phyloP scores from a whole-genome alignment of 2,113 vertebrate genomes.

The Butorides virescens region DNA sequence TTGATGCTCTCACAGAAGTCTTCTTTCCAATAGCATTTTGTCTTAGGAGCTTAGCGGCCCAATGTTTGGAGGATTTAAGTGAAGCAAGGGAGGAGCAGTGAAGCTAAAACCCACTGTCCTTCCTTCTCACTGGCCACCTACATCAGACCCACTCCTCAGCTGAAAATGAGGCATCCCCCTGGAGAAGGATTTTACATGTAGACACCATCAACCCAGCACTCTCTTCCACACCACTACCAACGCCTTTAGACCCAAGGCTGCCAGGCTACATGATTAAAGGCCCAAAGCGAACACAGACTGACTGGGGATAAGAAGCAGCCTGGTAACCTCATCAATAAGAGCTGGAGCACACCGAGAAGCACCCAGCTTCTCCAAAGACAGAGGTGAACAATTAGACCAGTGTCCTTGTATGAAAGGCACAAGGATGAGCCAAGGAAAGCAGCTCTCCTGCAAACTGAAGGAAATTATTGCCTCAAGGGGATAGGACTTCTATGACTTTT shows the following conservation, averaged over 20 bases:
- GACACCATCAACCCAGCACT: neutral
- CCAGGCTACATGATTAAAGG: rapidly evolving
- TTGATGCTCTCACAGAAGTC: neutral
- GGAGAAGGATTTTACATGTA: rapidly evolving
- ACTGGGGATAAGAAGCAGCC: neutral
- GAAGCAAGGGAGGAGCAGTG: rapidly evolving
- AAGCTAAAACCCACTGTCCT: neutral
- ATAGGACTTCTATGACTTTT: neutral
- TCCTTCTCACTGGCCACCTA: neutral
- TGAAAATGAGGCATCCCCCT: neutral
- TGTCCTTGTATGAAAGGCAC: neutral
- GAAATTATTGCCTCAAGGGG: neutral
- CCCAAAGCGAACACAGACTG: neutral
- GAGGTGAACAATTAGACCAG: rapidly evolving
- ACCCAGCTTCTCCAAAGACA: neutral
- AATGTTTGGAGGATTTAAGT: neutral
- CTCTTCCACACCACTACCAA: neutral
- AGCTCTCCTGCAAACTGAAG: neutral
- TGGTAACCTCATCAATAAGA: neutral
- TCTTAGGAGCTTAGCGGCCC: neutral
- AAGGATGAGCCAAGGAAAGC: neutral
- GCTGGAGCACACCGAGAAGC: neutral
- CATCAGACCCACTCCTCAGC: neutral
- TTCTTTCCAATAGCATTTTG: neutral
- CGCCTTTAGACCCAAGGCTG: neutral